These are phyloP conservation scores for Cryptophagus acutangulus DNA, from an alignment of 2,888 invertebrate species.

Conservation along the genomic window DNA sequence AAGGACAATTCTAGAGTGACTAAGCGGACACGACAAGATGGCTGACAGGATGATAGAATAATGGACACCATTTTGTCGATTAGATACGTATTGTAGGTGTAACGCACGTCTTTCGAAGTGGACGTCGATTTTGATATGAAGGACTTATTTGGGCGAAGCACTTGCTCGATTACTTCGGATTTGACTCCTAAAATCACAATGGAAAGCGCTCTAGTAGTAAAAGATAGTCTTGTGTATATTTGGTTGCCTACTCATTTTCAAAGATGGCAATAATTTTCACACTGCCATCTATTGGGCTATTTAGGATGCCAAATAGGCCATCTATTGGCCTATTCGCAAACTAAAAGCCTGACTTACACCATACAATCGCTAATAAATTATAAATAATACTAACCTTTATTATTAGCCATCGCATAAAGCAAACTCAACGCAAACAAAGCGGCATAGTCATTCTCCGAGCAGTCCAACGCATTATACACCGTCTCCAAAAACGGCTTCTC, in stretches of 20 bases:
- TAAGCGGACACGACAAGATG: constrained; percentile 84
- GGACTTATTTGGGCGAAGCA: constrained; percentile 59
- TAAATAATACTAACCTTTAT: constrained; percentile 69
- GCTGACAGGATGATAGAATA: constrained; percentile 78
- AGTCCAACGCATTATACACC: constrained; percentile 80
- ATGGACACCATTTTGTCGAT: constrained; percentile 81
- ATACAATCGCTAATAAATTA: constrained; percentile 21
- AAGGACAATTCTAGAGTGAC: constrained; percentile 88
- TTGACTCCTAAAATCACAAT: constrained; percentile 73
- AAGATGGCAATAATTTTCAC: too few relatives aligned
- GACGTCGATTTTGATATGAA: constrained; percentile 35
- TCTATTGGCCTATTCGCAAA: too few relatives aligned
- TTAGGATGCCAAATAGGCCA: not conserved
- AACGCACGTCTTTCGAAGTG: constrained; percentile 40
- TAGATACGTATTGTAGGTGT: constrained; percentile 73
- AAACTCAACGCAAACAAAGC: constrained; percentile 87
- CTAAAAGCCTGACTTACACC: not conserved
- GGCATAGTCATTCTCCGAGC: constrained; percentile 90
- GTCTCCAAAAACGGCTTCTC: constrained; percentile 84
- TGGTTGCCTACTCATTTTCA: too few relatives aligned
- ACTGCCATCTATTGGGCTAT: not conserved
- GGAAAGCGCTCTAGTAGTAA: not conserved
- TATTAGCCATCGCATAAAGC: constrained; percentile 88
- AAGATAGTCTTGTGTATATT: too few relatives aligned
- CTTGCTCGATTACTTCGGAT: constrained; percentile 72